Percentiles rank a stretch among this genome's conserved stretches.
These are phyloP conservation scores for Drosophila albomicans DNA, from an alignment of 1,140 invertebrate species.

Conservation along the genomic window DNA sequence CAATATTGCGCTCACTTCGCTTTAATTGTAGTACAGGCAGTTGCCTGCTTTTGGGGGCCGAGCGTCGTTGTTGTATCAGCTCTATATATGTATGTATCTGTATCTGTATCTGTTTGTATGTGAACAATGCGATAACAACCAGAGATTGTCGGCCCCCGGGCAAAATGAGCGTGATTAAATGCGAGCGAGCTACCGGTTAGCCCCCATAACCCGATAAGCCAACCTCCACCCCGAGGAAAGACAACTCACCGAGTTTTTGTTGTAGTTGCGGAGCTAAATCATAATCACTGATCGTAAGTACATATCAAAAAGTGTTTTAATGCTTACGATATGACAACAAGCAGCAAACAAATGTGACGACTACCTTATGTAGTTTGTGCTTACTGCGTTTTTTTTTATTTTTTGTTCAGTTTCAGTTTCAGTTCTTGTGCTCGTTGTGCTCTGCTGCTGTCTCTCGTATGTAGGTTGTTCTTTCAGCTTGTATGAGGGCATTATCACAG, in stretches of 20 bases:
- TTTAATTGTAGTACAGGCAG: constrained; percentile 2
- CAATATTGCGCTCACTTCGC: constrained; percentile 13
- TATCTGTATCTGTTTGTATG: constrained; percentile 13
- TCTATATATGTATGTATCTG: background rate
- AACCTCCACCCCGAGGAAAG: background rate
- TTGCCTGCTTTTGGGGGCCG: constrained; percentile 59
- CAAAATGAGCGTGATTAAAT: background rate
- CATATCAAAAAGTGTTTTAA: constrained; percentile 43
- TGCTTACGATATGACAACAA: constrained; percentile 28
- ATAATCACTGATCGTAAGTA: constrained; percentile 48
- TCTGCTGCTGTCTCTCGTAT: constrained; percentile 4
- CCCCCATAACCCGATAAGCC: constrained; percentile 3
- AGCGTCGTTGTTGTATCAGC: background rate
- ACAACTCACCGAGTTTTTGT: constrained; percentile 2
- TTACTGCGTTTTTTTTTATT: background rate
- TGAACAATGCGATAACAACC: constrained; percentile 46
- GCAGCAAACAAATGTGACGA: constrained; percentile 31
- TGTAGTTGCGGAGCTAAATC: constrained; percentile 27
- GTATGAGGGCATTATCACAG: constrained; percentile 52
- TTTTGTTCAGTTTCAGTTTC: background rate
- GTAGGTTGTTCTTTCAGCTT: constrained; percentile 40
- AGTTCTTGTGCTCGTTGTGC: too few relatives aligned
- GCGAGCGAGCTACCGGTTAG: background rate
- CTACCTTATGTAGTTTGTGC: constrained; percentile 11
- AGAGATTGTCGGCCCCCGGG: constrained; percentile 34